Evolutionary conservation across 2,888 invertebrate species (phyloP).

Genomic region (Stenolophus ochropezus): DNA sequence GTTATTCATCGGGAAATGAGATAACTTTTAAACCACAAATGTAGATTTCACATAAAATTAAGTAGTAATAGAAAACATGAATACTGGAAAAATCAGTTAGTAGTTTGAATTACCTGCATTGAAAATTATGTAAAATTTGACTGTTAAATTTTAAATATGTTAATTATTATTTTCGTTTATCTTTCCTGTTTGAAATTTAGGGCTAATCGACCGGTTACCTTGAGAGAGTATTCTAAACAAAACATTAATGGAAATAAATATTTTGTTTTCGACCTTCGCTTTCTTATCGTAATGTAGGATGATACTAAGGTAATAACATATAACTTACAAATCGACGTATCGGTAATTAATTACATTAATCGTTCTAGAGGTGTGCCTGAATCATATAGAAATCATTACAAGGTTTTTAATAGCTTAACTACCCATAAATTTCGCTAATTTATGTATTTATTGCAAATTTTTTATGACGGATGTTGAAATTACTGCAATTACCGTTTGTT

Average conservation of each 20-base stretch:
- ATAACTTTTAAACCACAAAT: too few relatives aligned
- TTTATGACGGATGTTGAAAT: not conserved
- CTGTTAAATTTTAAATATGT: too few relatives aligned
- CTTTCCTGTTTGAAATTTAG: not conserved
- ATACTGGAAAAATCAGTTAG: too few relatives aligned
- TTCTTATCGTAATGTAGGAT: conserved; percentile 31
- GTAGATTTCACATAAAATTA: too few relatives aligned
- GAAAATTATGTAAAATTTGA: too few relatives aligned
- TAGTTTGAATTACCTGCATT: too few relatives aligned
- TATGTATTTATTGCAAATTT: too few relatives aligned
- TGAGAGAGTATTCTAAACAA: conserved; percentile 1
- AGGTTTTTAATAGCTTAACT: not conserved
- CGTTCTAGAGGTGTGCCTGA: not conserved
- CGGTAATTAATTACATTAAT: conserved; percentile 27
- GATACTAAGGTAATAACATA: conserved; percentile 18
- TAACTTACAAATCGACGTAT: conserved; percentile 22
- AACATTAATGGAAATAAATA: conserved; percentile 16
- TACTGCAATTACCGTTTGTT: not conserved
- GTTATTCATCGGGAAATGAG: not conserved
- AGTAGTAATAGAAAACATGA: too few relatives aligned
- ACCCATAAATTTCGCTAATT: too few relatives aligned
- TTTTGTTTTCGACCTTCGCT: not conserved
- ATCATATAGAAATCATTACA: conserved; percentile 35
- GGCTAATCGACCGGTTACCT: not conserved
- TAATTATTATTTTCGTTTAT: too few relatives aligned